Evolutionary conservation across 2,888 invertebrate genomes (phyloP).

Genomic region (Drosophila neotestacea): DNA sequence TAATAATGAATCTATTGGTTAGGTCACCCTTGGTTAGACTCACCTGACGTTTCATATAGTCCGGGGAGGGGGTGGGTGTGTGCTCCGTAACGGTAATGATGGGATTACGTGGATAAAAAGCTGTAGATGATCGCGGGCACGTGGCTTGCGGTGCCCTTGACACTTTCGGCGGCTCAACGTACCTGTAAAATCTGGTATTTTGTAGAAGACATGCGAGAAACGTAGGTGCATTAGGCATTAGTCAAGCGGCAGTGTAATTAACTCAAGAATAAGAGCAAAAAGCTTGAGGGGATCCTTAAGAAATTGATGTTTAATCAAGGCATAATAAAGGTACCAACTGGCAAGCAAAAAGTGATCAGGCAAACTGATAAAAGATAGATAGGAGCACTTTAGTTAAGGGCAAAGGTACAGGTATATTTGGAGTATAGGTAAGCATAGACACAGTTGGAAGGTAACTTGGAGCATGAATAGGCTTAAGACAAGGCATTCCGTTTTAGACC

Average conservation of each 20-base stretch:
- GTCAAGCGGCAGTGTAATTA: constrained; percentile 66
- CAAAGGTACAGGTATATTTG: neutral
- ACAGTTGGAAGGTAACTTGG: constrained; percentile 33
- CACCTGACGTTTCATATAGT: constrained; percentile 92
- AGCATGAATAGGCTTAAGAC: constrained; percentile 9
- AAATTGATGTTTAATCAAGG: neutral
- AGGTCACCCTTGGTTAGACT: constrained; percentile 11
- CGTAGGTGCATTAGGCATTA: constrained; percentile 62
- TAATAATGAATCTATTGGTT: neutral
- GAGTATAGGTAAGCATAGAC: constrained; percentile 25
- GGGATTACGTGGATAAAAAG: constrained; percentile 92
- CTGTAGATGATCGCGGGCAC: constrained; percentile 79
- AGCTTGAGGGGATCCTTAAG: neutral
- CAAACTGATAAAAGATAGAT: constrained; percentile 29
- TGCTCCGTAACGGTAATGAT: constrained; percentile 99
- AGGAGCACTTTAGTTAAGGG: neutral
- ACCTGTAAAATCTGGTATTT: constrained; percentile 85
- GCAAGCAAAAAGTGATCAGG: constrained; percentile 23
- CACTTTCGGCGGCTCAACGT: constrained; percentile 84
- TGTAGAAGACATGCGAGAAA: constrained; percentile 68
- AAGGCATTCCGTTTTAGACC: constrained; percentile 33
- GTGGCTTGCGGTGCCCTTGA: constrained; percentile 82
- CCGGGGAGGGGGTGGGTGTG: constrained; percentile 96
- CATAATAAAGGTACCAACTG: neutral
- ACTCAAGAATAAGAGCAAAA: constrained; percentile 2